Evolutionary conservation across 2,113 vertebrate genomes (phyloP).

Genomic region (Parus major): DNA sequence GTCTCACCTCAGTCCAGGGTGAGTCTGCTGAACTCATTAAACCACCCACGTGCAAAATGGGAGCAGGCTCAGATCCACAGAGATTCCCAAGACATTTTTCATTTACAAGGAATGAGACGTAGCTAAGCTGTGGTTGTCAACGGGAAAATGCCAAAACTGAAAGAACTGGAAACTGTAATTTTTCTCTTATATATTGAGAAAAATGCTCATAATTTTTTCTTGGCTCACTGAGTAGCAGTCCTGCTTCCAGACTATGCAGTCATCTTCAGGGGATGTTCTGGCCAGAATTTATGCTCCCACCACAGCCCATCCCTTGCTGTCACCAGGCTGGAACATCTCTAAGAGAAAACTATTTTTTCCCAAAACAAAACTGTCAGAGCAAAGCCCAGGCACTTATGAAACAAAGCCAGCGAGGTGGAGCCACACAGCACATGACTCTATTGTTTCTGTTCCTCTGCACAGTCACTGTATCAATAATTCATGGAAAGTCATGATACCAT

Average conservation of each 20-base stretch:
- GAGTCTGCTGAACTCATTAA: background rate
- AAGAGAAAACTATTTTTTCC: background rate
- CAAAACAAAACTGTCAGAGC: background rate
- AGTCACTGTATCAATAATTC: constrained; percentile 16
- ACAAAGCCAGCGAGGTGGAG: constrained; percentile 13
- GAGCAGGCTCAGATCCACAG: background rate
- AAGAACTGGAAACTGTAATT: background rate
- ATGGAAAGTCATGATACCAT: background rate
- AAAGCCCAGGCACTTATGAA: background rate
- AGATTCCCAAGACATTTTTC: background rate
- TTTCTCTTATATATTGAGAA: background rate
- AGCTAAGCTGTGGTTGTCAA: background rate
- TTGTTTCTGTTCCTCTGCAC: constrained; percentile 5
- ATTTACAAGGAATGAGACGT: background rate
- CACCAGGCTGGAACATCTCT: background rate
- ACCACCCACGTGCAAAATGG: background rate
- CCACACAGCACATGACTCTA: background rate
- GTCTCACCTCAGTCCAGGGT: background rate
- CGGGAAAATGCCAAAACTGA: background rate
- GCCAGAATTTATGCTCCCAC: too few species aligned
- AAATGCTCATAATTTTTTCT: background rate
- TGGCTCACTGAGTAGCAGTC: background rate
- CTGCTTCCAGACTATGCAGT: background rate
- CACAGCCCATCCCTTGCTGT: background rate
- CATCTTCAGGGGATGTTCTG: background rate